A percentile compares a stretch with the other conserved stretches of the same genome.
Conservation (phyloP, 1,140 invertebrate genomes). For the Ridgeia piscesae region DNA sequence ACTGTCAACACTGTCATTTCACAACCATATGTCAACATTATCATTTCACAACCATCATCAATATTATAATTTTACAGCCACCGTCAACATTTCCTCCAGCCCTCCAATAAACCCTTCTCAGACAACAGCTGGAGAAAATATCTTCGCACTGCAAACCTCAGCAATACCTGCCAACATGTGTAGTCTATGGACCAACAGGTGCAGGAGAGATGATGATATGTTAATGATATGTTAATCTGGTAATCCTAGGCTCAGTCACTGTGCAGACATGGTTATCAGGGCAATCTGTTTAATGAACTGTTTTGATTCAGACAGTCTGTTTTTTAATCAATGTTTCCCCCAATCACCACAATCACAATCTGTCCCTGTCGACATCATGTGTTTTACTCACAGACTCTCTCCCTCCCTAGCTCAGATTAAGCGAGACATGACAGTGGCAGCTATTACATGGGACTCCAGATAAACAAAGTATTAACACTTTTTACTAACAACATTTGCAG, state of each 20-base stretch:
- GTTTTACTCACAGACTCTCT: background rate
- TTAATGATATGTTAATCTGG: background rate
- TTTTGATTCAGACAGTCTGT: conserved; percentile 3
- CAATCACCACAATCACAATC: background rate
- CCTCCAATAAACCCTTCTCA: background rate
- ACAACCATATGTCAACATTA: too few relatives aligned
- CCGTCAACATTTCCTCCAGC: too few relatives aligned
- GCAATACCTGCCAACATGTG: background rate
- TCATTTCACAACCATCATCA: too few relatives aligned
- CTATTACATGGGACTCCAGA: too few relatives aligned
- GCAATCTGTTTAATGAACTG: background rate
- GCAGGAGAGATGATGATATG: background rate
- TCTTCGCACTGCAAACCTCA: background rate
- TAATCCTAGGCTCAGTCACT: background rate
- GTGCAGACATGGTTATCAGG: background rate
- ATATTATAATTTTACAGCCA: too few relatives aligned
- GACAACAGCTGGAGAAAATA: background rate
- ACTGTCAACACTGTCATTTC: too few relatives aligned
- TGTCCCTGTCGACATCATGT: background rate
- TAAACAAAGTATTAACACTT: too few relatives aligned
- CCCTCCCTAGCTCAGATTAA: background rate
- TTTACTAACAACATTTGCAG: too few relatives aligned
- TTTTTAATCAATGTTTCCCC: background rate
- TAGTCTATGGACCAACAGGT: background rate
- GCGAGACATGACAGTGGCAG: background rate